Base-by-base conservation (phyloP, 2,797 vertebrate genomes). In the Sebastes cheni region DNA sequence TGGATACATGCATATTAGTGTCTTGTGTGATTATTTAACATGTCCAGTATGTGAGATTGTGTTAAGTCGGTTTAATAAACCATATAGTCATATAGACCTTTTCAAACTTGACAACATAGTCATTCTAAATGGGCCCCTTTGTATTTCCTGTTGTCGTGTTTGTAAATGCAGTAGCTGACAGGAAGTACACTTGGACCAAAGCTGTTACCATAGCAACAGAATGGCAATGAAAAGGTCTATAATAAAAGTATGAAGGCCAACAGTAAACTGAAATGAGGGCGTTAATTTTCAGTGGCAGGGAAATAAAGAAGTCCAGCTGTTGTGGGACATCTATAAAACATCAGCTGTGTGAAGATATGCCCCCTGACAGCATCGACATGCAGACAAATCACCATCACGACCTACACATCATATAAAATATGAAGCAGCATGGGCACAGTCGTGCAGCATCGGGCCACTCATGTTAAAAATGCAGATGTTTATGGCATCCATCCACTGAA, bases 271-370 rank as follows among this genome's bases (percentile, higher is more conserved):
- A 61, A 79, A 62, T 18, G 39, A 70, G 32, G 20, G 11, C 20
- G 52, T 65, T 64, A 4, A 1, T 69, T 68, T 84, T 69, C 22
- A 70, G 39, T 5, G 27, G 46, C 14, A 70, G 67, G 23, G 36
- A 80, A 77, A 70, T 86, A 79, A 67, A 85, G 60, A 72, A 72
- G 52, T 66, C 23, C 80, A 85, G 87, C 80, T 89, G 85, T 76
- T 83, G 50, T 71, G 85, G 75, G 72, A 66, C 80, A 90, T 91
- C 46, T 83, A 92, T 91, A 90, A 92, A 91, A 91, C 90, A 91
- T 89, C 62, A 83, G 77, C 80, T 77, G 76, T 67, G 81, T 67
- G 68, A 52, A 34, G 50, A 77, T 55, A 56, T 30, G 46, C 67
- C 70, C 70, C 42, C 69, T 9, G 62, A 68, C 68, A 73, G 71